Base-by-base conservation (phyloP, 2,113 vertebrate species). In the Erpornis zantholeuca region DNA sequence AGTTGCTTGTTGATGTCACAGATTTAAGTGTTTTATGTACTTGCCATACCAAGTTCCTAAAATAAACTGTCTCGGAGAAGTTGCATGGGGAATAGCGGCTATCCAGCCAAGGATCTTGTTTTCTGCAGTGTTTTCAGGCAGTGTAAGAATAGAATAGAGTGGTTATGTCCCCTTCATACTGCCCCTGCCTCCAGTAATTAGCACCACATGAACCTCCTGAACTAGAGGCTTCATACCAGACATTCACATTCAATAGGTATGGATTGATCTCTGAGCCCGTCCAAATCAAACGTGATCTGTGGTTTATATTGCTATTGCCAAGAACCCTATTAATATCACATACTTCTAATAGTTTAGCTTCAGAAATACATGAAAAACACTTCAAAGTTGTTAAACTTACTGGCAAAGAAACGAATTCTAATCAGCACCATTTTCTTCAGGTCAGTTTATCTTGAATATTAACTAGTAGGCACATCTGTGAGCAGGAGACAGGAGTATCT, bases 11-110 rank as follows among this genome's bases (percentile, higher is more conserved):
- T 93, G 92, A 90, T 92, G 88, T 83, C 88, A 94, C 52, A 63
- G 47, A 71, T 83, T 77, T 92, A 90, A 93, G 95, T 61, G 71
- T 83, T 93, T 94, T 93, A 93, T 93, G 84, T 66, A 94, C 76
- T 94, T 88, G 75, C 71, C 47, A 60, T 86, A 93, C 6, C 57
- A 38, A 86, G 79, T 88, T 93, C 80, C 88, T 96, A 96, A 97
- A 95, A 93, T 95, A 93, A 94, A 90, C 76, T 60, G 27, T 23
- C 6, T 66, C 2, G 2, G 82, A 88, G 50, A 72, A 72, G 59
- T 20, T 45, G 42, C 59, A 60, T 2, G 36, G 80, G 52, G 79
- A 93, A 72, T 18, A 77, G 81, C 0, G 0, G 47, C 60, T 73
- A 33, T 21, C 52, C 76, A 75, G 76, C 79, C 82, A 93, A 77